Evolutionary conservation across 2,888 invertebrate species (phyloP).

Genomic region (Drosophila eohydei): DNA sequence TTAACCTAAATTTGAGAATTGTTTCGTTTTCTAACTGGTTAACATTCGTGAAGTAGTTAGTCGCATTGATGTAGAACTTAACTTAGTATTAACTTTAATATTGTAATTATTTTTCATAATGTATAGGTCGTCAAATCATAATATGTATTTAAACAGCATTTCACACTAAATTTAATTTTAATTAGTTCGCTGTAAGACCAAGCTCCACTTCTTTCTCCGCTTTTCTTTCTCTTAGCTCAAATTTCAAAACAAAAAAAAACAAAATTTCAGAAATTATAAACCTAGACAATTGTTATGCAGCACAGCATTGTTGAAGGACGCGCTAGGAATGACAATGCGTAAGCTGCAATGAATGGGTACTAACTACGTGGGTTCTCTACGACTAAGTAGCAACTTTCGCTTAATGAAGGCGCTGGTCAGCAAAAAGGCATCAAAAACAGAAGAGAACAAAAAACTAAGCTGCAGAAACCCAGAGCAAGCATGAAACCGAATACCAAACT

Average conservation of each 20-base stretch:
- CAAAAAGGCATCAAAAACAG: constrained; percentile 36
- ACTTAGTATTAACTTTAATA: constrained; percentile 1
- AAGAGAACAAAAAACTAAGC: constrained; percentile 7
- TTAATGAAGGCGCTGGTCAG: constrained; percentile 47
- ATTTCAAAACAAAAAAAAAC: background rate
- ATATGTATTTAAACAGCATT: background rate
- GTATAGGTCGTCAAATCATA: background rate
- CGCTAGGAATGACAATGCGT: constrained; percentile 47
- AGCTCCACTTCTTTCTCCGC: background rate
- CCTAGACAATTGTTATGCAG: constrained; percentile 36
- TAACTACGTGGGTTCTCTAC: constrained; percentile 14
- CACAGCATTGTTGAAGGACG: constrained; percentile 15
- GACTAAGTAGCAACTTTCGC: constrained; percentile 45
- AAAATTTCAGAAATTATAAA: constrained; percentile 13
- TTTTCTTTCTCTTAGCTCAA: background rate
- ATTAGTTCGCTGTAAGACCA: background rate
- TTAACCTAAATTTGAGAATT: constrained; percentile 10
- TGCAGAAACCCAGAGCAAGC: constrained; percentile 26
- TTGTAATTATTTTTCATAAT: background rate
- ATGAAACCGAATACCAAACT: constrained; percentile 53
- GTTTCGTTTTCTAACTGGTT: background rate
- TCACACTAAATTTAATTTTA: background rate
- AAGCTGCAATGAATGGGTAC: constrained; percentile 34
- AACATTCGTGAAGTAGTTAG: constrained; percentile 2
- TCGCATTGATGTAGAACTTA: constrained; percentile 1